These are phyloP conservation scores for Pocillopora grandis DNA, from an alignment of 92 coral and sea anemone species.

Conservation along the genomic window DNA sequence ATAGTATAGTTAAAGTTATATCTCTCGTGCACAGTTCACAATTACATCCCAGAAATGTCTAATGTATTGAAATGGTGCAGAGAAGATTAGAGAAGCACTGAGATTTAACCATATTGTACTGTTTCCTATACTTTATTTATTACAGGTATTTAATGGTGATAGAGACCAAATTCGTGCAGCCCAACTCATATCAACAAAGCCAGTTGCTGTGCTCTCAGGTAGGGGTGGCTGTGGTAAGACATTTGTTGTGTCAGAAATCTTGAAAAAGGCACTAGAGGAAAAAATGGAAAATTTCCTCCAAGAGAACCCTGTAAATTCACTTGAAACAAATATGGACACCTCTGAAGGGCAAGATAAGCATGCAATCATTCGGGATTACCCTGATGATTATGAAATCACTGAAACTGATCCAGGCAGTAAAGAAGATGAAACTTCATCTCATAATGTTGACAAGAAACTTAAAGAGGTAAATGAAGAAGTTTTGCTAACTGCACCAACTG, in stretches of 20 bases:
- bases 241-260: slow-evolving; percentile 44
- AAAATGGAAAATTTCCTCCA: not conserved
- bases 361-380: not conserved
- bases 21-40: no score
- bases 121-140: not conserved
- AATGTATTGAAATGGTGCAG: no score
- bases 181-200: slow-evolving; percentile 27
- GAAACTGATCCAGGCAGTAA: not conserved
- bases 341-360: not conserved
- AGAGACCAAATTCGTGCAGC: slow-evolving; percentile 51
- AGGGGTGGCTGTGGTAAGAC: slow-evolving; percentile 68
- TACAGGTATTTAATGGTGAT: slow-evolving; percentile 47
- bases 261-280: not conserved
- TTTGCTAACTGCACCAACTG: slow-evolving; percentile 66
- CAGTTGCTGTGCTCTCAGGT: slow-evolving; percentile 59
- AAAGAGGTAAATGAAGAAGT: slow-evolving; percentile 23
- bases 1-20: no score
- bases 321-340: not conserved
- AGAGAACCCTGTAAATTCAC: not conserved
- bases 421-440: not conserved
- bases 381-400: not conserved
- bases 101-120: not conserved
- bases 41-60: no score
- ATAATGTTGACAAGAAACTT: not conserved
- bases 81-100: no score